phyloP scores from a whole-genome alignment of 2,113 vertebrate genomes.

The Gambusia affinis region DNA sequence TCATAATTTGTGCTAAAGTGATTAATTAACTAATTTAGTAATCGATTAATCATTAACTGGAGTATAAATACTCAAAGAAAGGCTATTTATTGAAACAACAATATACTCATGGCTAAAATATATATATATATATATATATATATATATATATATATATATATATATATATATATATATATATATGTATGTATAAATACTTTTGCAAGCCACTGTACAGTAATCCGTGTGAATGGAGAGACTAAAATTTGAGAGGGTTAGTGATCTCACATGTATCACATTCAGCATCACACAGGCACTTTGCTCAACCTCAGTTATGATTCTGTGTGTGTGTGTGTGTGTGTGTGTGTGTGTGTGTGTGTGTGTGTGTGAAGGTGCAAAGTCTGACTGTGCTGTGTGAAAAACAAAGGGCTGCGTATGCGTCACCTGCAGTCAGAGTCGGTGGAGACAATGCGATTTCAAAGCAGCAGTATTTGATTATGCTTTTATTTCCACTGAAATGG shows the following conservation, averaged over 20 bases:
- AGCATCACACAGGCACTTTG: not conserved
- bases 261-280: not conserved
- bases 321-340: not conserved
- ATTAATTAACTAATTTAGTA: too few relatives aligned
- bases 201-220: not conserved
- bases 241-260: not conserved
- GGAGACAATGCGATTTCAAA: conserved; percentile 16
- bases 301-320: conserved; percentile 9
- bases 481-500: conserved; percentile 9
- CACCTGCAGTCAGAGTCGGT: not conserved
- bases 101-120: too few relatives aligned
- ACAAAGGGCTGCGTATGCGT: not conserved
- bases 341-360: conserved; percentile 1
- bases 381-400: conserved; percentile 18
- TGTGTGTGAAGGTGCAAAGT: conserved; percentile 22
- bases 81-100: too few relatives aligned
- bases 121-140: too few relatives aligned
- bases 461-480: conserved; percentile 32
- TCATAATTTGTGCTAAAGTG: not conserved
- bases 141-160: too few relatives aligned
- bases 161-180: too few relatives aligned
- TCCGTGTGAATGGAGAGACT: not conserved
- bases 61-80: too few relatives aligned
- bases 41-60: too few relatives aligned
- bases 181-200: not conserved